Evolutionary conservation across 2,797 vertebrate species (phyloP), one percentile per base, ranked within the genome.

Genomic region (Malurus leucopterus): DNA sequence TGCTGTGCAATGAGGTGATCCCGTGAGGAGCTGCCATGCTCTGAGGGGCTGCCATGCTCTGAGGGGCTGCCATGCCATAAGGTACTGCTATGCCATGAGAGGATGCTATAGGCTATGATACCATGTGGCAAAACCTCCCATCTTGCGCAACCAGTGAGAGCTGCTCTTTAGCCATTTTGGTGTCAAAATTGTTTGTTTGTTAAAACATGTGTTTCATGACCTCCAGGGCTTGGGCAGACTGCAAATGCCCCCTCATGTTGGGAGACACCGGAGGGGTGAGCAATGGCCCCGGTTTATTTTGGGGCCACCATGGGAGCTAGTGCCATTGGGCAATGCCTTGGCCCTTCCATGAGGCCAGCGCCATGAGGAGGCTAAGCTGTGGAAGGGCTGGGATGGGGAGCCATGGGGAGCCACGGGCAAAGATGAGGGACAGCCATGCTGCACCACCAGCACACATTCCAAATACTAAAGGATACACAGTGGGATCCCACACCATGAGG

Each of bases 11-110:
- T 20, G 40, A 41, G 46, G 4, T 34, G 9, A 5, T 13, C 1
- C 7, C 0, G 0, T 19, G 24, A 41, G 53, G 65, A 16, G 26
- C 34, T 12, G 8, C 21, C 30, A 30, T 18, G 38, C 12, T 0
- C 1, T 20, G 40, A 41, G 46, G 4, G 3, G 4, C 3, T 8
- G 22, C 32, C 38, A 2, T 29, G 13, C 46, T 12, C 2, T 32
- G n/a, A 13, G 4, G 34, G 38, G 29, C 7, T 47, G 32, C 17
- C 32, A 8, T 7, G 12, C 36, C 36, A 36, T 36, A 19, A 27
- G 30, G n/a, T 1, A 9, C 4, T 26, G 61, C 4, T 3, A 1
- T 20, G 46, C 24, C 2, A 3, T 55, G 61, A 38, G 13, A 27
- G 3, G 24, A 36, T 15, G 15, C 24, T 36, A 36, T 36, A n/a